Percentiles rank a stretch among this genome's conserved stretches.
Conservation (phyloP, 2,797 vertebrate genomes). For the Crenuchus spilurus region DNA sequence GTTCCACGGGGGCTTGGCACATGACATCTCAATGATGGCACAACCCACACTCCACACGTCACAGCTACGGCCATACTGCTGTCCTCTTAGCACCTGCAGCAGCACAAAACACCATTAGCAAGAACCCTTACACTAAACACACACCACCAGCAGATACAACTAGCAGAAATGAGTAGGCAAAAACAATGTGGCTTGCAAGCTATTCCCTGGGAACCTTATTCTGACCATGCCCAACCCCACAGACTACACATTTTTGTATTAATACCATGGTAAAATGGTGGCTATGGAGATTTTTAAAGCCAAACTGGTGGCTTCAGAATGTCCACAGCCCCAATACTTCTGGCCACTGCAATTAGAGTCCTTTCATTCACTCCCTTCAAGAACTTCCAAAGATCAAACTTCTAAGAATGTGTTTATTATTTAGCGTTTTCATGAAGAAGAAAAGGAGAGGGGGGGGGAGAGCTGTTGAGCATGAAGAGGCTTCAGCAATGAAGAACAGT, state of each 20-base stretch:
- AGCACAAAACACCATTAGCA: not conserved
- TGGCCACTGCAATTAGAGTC: not conserved
- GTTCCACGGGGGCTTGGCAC: conserved; percentile 91
- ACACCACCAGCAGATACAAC: not conserved
- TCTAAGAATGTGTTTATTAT: conserved; percentile 10
- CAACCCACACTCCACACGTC: conserved; percentile 93
- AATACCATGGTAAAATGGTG: too few species aligned
- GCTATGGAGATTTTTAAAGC: too few species aligned
- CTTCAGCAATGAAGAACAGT: conserved; percentile 40
- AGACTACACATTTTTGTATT: not conserved
- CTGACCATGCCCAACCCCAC: not conserved
- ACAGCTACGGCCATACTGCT: conserved; percentile 91
- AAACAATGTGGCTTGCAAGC: too few species aligned
- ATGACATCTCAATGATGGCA: conserved; percentile 90
- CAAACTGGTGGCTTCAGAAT: not conserved
- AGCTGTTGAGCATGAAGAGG: conserved; percentile 41
- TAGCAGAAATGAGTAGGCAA: not conserved
- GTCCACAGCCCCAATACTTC: not conserved
- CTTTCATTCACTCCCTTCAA: conserved; percentile 15
- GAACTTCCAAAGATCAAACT: conserved; percentile 17
- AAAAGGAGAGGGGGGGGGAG: not conserved
- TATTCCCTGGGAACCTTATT: too few species aligned
- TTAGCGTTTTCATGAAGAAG: conserved; percentile 9
- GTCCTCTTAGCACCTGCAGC: conserved; percentile 84
- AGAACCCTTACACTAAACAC: too few species aligned